Evolutionary conservation across 2,797 vertebrate genomes (phyloP), one percentile per base, ranked within the genome.

Genomic region (Neoniphon sammara): DNA sequence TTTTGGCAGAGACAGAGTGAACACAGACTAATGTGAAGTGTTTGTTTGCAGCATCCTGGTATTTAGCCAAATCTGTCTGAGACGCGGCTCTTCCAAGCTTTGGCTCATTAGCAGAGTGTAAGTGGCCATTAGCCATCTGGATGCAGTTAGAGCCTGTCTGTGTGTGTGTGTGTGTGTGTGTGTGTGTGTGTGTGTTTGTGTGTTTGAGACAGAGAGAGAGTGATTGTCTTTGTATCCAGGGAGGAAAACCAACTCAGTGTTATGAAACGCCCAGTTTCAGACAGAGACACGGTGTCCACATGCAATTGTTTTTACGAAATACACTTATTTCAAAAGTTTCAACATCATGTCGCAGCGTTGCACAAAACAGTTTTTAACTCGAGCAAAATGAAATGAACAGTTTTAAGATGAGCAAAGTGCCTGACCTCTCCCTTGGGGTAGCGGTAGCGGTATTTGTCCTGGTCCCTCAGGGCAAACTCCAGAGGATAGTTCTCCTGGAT

Each of bases 401-500:
- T 1, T 21, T 23, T 27, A 27, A 27, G 2, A 2, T 27, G 25
- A 9, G 23, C 11, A 1, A 18, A 12, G 42, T 2, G 20, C 30
- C 93, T 83, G 58, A 99, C 98, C 97, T 99, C 98, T 86, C 98
- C 98, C 85, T 99, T 98, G 0, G 98, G 98, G 82, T 99, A 99
- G 21, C 98, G 96, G 87, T 99, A 99, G 89, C 97, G 95, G 85
- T 99, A 99, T 85, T 99, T 99, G 95, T 99, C 98, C 91, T 99
- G 97, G 86, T 99, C 98, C 80, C 98, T 94, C 82, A 99, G 88
- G 49, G 97, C 97, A 84, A 99, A 99, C 90, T 99, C 98, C 82
- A 97, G 93, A 0, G 97, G 97, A 44, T 92, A 97, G 73, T 95
- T 91, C 64, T 93, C 95, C 91, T 99, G 97, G 87, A 99, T 98